These are phyloP conservation scores for Pandion haliaetus DNA, from an alignment of 2,113 vertebrate genomes.

Conservation along the genomic window DNA sequence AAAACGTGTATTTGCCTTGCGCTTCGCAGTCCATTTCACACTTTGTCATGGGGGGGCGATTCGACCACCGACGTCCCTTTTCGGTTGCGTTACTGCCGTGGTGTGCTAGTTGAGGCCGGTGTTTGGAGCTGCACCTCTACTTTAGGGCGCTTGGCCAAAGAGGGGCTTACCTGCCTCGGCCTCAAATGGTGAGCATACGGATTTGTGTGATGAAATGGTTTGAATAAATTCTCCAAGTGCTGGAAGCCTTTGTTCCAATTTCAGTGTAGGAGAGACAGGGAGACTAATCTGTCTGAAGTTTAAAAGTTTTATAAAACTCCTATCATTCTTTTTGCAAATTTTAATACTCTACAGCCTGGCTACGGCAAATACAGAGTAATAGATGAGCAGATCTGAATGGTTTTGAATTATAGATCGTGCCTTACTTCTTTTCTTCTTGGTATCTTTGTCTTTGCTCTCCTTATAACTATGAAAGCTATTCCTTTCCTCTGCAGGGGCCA, in stretches of 20 bases:
- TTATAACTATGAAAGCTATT: background rate
- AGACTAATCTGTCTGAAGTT: background rate
- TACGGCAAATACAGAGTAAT: background rate
- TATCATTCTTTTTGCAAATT: background rate
- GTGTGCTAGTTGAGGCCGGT: background rate
- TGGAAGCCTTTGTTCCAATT: background rate
- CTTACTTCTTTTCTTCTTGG: background rate
- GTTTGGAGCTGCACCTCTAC: background rate
- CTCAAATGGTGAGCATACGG: background rate
- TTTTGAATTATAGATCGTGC: conserved; percentile 17
- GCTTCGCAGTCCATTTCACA: background rate
- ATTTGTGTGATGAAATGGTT: background rate
- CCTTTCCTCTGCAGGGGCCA: background rate
- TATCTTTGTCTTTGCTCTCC: background rate
- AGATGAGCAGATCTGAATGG: background rate
- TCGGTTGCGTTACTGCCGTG: background rate
- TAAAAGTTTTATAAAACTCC: background rate
- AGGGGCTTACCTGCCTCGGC: background rate
- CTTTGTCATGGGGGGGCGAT: background rate
- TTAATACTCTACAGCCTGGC: background rate
- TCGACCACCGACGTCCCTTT: background rate
- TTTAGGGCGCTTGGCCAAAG: background rate
- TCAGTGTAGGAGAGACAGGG: background rate
- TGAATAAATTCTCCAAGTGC: background rate
- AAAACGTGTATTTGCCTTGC: background rate